Evolutionary conservation across 2,888 invertebrate species (phyloP), one percentile per base, ranked within the genome.

Genomic region (Carabus problematicus): DNA sequence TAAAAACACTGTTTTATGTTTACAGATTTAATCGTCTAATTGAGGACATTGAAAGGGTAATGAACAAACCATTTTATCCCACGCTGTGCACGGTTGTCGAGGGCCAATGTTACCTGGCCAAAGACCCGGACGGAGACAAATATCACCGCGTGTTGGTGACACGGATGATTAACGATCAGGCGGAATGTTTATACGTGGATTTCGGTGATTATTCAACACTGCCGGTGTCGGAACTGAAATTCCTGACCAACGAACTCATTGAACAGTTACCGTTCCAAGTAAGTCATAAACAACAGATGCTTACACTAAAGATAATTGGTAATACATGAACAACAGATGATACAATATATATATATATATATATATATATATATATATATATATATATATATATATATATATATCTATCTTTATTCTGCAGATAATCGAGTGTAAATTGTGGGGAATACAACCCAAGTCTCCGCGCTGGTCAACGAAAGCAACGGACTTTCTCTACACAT

Each of bases 131-230:
- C 11, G 84, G 84, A 64, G 72, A 73, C 0, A 77, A 78, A 1
- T 85, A 81, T 72, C 82, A 82, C 71, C 78, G 88, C 59, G 84
- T 85, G 3, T 78, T 84, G 71, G 79, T 87, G 12, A 54, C n/a
- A 52, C 59, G 54, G 40, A 75, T 82, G 8, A 75, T 78, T n/a
- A 75, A 76, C n/a, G 73, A 75, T 12, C 82, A 82, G 73, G 83
- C 84, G 0, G 82, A 85, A 70, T 85, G 85, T 72, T 88, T 88
- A 75, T 89, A 85, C 75, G 86, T 89, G 0, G 90, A 90, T 76
- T 86, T 86, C 74, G 90, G 89, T 0, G 88, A 89, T 75, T 84
- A 81, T 75, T 80, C 80, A 52, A 76, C 78, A 0, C 81, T 88
- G 0, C 71, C 79, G 0, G 72, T 76, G 3, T 75, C 80, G 3